These are phyloP conservation scores for Dolichallabes microphthalmus DNA, from an alignment of 2,113 vertebrate genomes.

Conservation along the genomic window DNA sequence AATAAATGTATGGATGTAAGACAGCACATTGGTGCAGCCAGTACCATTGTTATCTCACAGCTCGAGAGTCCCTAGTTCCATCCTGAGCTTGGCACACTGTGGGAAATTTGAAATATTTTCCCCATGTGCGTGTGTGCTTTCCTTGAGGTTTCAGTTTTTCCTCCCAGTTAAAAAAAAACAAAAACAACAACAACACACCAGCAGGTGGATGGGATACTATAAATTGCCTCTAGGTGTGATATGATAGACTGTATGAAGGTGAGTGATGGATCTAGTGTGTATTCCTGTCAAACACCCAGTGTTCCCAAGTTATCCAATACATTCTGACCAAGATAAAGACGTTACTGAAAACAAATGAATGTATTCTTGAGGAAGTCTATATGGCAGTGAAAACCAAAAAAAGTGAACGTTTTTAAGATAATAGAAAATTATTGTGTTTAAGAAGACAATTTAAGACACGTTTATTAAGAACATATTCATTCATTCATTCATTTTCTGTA, in stretches of 20 bases:
- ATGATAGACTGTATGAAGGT: neutral
- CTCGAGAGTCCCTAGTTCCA: neutral
- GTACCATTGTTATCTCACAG: neutral
- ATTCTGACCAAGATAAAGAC: neutral
- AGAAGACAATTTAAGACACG: neutral
- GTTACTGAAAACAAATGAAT: neutral
- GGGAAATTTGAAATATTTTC: neutral
- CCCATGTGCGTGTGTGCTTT: neutral
- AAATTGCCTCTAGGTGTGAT: neutral
- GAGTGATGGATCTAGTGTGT: neutral
- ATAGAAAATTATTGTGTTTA: neutral
- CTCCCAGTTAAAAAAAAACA: neutral
- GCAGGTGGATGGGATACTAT: neutral
- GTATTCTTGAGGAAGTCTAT: neutral
- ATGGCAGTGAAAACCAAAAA: neutral
- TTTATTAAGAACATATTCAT: neutral
- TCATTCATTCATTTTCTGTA: no score
- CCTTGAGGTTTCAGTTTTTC: neutral
- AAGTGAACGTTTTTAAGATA: neutral
- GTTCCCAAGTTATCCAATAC: neutral
- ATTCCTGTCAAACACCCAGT: neutral
- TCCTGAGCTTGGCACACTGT: neutral
- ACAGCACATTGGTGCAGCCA: neutral
- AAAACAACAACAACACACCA: neutral
- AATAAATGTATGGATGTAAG: neutral